Conservation (phyloP, 2,113 vertebrate species). For the Mus spicilegus region DNA sequence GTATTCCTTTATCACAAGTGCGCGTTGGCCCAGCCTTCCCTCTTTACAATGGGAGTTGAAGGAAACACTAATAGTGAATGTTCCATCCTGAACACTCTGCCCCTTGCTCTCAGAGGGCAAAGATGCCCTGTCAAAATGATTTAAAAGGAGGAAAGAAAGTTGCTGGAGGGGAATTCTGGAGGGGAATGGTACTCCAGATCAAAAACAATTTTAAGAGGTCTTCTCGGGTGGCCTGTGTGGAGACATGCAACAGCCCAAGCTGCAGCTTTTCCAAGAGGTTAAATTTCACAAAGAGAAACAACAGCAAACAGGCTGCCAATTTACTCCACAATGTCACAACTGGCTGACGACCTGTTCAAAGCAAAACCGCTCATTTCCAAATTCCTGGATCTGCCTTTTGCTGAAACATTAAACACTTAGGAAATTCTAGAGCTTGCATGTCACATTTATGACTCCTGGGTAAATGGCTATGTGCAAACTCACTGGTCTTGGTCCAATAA, state of each 20-base stretch:
- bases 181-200: constrained; percentile 58
- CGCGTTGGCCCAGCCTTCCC: constrained; percentile 11
- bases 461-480: constrained; percentile 32
- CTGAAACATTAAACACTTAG: constrained; percentile 66
- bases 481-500: not conserved
- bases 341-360: constrained; percentile 66
- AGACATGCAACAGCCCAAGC: constrained; percentile 64
- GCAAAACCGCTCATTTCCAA: constrained; percentile 47
- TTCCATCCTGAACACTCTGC: constrained; percentile 16
- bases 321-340: constrained; percentile 67
- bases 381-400: constrained; percentile 42
- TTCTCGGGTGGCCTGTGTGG: constrained; percentile 74
- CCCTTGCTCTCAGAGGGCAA: constrained; percentile 53
- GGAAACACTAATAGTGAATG: not conserved
- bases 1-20: rapidly evolving
- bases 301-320: constrained; percentile 74
- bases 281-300: constrained; percentile 79
- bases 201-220: constrained; percentile 75
- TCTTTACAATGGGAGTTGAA: not conserved
- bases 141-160: constrained; percentile 67
- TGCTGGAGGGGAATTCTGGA: constrained; percentile 56
- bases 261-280: constrained; percentile 72
- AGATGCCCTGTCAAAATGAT: constrained; percentile 72
- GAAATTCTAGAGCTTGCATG: constrained; percentile 45
- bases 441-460: constrained; percentile 53